These are phyloP conservation scores for Montipora foliosa DNA, from an alignment of 64 coral and sea anemone genomes.

Conservation along the genomic window DNA sequence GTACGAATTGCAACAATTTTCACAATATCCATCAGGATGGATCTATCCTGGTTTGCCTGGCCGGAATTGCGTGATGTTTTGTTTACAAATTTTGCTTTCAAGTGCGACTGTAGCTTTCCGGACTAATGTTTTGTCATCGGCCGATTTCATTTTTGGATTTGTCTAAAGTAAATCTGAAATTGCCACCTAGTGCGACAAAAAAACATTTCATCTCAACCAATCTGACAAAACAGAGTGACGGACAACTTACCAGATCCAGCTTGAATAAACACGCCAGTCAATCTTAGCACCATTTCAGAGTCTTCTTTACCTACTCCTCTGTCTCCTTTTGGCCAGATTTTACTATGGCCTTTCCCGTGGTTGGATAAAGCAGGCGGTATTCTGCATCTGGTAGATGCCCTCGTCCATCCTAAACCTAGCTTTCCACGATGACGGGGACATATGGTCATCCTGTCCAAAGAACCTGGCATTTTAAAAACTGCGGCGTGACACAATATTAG, in stretches of 20 bases:
- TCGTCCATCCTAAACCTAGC: slow-evolving; percentile 31
- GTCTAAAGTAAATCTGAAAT: too few species aligned
- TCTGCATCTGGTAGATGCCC: slow-evolving; percentile 54
- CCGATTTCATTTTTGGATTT: too few species aligned
- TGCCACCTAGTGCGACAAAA: too few species aligned
- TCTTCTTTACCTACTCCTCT: slow-evolving; percentile 34
- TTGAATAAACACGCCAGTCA: slow-evolving; percentile 50
- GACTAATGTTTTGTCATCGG: too few species aligned
- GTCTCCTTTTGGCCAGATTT: slow-evolving; percentile 50
- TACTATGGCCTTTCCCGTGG: slow-evolving; percentile 47
- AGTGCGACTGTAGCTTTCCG: too few species aligned
- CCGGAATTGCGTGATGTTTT: too few species aligned
- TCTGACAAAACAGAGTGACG: too few species aligned
- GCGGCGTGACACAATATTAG: slow-evolving; percentile 53
- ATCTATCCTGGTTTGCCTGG: too few species aligned
- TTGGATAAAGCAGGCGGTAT: slow-evolving; percentile 48
- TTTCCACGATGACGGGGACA: slow-evolving; percentile 50
- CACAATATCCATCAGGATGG: too few species aligned
- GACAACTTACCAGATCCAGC: background rate
- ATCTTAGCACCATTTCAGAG: slow-evolving; percentile 7
- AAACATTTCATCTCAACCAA: too few species aligned
- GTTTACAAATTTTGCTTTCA: too few species aligned
- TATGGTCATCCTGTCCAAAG: slow-evolving; percentile 27
- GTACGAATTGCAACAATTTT: too few species aligned
- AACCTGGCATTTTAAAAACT: slow-evolving; percentile 39